phyloP scores from a whole-genome alignment of 2,113 vertebrate species.

The Thomomys bottae region DNA sequence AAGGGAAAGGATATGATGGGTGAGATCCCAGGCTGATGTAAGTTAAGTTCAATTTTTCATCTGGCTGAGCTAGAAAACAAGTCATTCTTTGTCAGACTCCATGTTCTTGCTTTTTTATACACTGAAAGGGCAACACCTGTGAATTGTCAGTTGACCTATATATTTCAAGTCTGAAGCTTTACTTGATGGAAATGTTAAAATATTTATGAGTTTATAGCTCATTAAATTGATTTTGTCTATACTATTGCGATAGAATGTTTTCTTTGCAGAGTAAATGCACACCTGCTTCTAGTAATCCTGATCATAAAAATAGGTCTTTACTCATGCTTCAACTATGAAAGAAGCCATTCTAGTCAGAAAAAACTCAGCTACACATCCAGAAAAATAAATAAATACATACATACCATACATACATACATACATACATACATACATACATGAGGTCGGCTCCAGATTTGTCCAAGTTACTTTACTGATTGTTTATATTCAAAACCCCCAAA shows the following conservation, averaged over 20 bases:
- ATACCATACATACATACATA: too few species aligned
- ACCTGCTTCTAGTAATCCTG: constrained; percentile 39
- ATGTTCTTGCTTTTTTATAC: constrained; percentile 6
- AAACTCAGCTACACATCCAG: neutral
- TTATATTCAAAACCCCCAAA: neutral
- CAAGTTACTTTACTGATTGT: neutral
- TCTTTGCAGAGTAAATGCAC: constrained; percentile 34
- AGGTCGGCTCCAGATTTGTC: neutral
- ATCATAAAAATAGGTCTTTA: constrained; percentile 23
- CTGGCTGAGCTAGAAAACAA: constrained; percentile 7
- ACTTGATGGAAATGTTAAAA: constrained; percentile 1
- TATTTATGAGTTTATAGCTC: constrained; percentile 19
- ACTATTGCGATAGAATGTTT: constrained; percentile 3
- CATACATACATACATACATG: too few species aligned
- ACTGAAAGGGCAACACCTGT: neutral
- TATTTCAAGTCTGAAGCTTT: constrained; percentile 42
- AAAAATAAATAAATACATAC: too few species aligned
- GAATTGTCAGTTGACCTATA: neutral
- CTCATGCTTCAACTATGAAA: neutral
- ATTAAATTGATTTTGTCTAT: neutral
- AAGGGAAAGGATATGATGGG: neutral
- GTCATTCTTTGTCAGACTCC: constrained; percentile 41
- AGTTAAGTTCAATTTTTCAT: neutral
- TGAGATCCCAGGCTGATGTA: neutral
- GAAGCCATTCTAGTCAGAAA: neutral